A percentile compares a stretch with the other conserved stretches of the same genome.
These are phyloP conservation scores for Brevimyrus niger DNA, from an alignment of 2,113 vertebrate genomes.

Conservation along the genomic window DNA sequence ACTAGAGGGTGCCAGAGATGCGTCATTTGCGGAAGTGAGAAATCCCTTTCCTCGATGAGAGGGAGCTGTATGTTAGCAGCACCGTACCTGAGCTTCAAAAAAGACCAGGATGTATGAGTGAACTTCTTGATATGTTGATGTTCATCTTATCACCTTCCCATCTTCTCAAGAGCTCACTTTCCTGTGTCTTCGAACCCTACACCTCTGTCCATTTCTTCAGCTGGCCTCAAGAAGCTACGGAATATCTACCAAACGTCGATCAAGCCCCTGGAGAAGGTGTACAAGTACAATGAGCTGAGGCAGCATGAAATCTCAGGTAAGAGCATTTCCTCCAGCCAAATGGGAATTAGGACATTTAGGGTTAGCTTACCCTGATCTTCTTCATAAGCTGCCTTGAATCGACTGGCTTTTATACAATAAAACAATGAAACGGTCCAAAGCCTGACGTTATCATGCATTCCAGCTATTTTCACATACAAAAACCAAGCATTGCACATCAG, in stretches of 20 bases:
- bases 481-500: not conserved
- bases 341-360: not conserved
- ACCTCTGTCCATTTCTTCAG: conserved; percentile 44
- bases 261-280: conserved; percentile 93
- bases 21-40: not conserved
- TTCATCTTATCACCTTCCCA: not conserved
- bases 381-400: not conserved
- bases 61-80: not conserved
- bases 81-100: not conserved
- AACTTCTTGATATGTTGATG: conserved; percentile 15
- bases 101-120: not conserved
- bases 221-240: conserved; percentile 74
- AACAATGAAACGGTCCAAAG: not conserved
- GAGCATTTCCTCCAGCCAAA: not conserved
- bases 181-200: not conserved
- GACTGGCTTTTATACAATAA: not conserved
- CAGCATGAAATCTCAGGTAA: conserved; percentile 97
- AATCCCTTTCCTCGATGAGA: not conserved
- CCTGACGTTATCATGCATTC: not conserved
- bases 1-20: not conserved
- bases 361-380: not conserved
- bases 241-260: conserved; percentile 93
- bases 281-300: conserved; percentile 93
- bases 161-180: conserved; percentile 25
- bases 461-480: not conserved